Base-by-base conservation (phyloP, 2,113 vertebrate genomes). In the Stigmatopora nigra region DNA sequence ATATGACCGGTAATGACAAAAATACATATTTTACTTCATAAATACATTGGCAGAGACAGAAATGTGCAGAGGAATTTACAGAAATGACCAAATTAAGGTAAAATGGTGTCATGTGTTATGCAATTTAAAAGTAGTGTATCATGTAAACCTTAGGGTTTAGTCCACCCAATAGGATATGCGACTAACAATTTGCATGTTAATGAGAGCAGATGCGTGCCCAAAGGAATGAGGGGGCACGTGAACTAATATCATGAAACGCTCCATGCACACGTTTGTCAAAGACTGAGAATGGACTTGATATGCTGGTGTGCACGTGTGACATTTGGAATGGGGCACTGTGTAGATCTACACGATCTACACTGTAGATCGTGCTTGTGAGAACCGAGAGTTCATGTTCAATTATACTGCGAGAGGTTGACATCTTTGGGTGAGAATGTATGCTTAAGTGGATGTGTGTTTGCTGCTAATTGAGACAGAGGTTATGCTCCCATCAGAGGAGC, bases 311-410 rank as follows among this genome's bases (percentile, higher is more conserved):
- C 68, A 60, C 41, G 57, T 3, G 60, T 79, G 72, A 55, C 68
- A 56, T 65, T 81, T 64, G 13, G 22, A 31, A 12, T 56, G 6
- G 66, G 59, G 78, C 71, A 59, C 69, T 69, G 69, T 69, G 73
- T 65, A 82, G 19, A 70, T 68, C 70, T n/a, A n/a, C n/a, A n/a
- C n/a, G n/a, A n/a, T n/a, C n/a, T n/a, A n/a, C n/a, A n/a, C n/a
- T 69, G 73, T 65, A 82, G 19, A 70, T 68, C 70, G 72, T 77
- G 76, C 72, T 64, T 73, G 74, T 52, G 67, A 61, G 63, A 80
- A 64, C 70, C 6, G 2, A 2, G 53, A 66, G 45, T 64, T 75
- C 47, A 63, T 65, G 65, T 69, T 67, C 63, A 64, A 64, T 74
- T 78, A 55, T 59, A 13, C 68, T 66, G 53, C 9, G 61, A 73